A percentile compares a stretch with the other conserved stretches of the same genome.
phyloP scores from a whole-genome alignment of 1,140 invertebrate genomes.

The Heliconius himera region DNA sequence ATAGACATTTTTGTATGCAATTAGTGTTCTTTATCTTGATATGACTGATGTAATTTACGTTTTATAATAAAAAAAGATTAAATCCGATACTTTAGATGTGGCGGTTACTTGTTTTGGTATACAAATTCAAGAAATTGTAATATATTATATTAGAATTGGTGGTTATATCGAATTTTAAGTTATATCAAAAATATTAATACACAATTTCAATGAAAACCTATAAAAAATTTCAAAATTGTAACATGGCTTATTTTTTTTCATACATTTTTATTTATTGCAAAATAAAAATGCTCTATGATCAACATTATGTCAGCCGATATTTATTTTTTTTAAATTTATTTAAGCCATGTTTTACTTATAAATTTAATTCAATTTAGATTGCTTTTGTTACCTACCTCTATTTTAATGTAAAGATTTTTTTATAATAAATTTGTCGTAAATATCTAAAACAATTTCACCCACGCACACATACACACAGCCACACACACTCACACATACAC shows the following conservation, averaged over 20 bases:
- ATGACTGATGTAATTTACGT: constrained; percentile 4
- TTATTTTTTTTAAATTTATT: neutral
- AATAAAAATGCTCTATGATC: constrained; percentile 7
- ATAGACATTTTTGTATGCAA: constrained; percentile 13
- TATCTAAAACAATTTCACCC: neutral
- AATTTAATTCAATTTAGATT: neutral
- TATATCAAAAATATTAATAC: too few species aligned
- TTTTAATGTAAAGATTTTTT: neutral
- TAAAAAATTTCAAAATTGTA: neutral
- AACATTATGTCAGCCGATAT: neutral
- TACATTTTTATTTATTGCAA: constrained; percentile 7
- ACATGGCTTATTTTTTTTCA: neutral
- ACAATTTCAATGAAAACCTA: too few species aligned
- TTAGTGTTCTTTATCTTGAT: constrained; percentile 9
- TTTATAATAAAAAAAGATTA: neutral
- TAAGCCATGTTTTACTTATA: neutral
- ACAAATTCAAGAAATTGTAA: neutral
- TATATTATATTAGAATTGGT: too few species aligned
- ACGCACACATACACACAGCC: too few species aligned
- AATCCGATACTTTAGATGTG: neutral
- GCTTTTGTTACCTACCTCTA: neutral
- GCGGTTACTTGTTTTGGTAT: neutral
- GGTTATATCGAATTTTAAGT: too few species aligned
- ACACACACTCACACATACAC: too few species aligned
- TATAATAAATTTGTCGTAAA: neutral